phyloP scores from a whole-genome alignment of 2,113 vertebrate genomes.

The Dunckerocampus dactyliophorus region DNA sequence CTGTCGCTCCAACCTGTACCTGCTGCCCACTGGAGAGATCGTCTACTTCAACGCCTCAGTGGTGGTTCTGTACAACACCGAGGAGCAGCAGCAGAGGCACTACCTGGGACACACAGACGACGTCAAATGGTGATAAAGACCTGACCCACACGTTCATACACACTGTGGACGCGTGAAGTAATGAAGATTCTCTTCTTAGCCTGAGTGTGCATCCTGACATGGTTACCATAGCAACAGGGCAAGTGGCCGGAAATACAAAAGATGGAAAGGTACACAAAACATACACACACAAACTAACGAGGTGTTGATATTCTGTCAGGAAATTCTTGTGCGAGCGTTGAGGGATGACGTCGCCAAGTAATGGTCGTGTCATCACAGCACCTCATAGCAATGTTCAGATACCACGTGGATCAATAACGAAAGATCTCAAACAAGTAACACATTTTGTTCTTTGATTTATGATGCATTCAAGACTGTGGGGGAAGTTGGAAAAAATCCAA shows the following conservation, averaged over 20 bases:
- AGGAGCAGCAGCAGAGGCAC: constrained; percentile 86
- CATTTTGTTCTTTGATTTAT: not conserved
- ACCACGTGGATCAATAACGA: too few species aligned
- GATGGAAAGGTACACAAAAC: constrained; percentile 82
- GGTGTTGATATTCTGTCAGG: not conserved
- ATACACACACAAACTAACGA: not conserved
- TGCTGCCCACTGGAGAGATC: constrained; percentile 88
- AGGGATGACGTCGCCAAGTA: too few species aligned
- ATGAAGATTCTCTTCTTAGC: constrained; percentile 57
- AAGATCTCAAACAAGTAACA: not conserved
- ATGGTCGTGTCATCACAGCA: too few species aligned
- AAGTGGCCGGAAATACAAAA: constrained; percentile 86
- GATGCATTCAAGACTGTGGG: too few species aligned
- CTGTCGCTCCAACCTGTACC: constrained; percentile 85
- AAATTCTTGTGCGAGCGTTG: too few species aligned
- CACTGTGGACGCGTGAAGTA: not conserved
- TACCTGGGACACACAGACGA: constrained; percentile 91
- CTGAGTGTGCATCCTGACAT: constrained; percentile 88
- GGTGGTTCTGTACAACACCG: constrained; percentile 85
- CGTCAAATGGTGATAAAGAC: constrained; percentile 82
- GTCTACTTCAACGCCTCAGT: constrained; percentile 88
- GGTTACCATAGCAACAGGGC: constrained; percentile 90
- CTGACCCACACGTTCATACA: not conserved
- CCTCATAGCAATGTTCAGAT: too few species aligned
- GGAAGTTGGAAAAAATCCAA: too few species aligned